Percentiles rank a stretch among this genome's conserved stretches.
These are phyloP conservation scores for Chrysomallon squamiferum DNA, from an alignment of 1,140 invertebrate genomes.

Conservation along the genomic window DNA sequence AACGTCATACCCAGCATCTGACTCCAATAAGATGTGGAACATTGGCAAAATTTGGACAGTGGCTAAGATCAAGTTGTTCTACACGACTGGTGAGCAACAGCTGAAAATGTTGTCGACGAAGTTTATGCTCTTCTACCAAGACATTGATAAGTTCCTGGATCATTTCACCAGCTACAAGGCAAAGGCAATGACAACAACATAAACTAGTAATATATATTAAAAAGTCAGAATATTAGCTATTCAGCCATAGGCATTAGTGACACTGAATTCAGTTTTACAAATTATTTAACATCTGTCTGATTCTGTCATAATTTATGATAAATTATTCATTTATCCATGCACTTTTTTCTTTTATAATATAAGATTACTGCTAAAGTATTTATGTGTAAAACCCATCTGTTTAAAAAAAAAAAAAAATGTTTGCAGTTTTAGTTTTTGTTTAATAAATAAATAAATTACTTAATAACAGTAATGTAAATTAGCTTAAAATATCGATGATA, in stretches of 20 bases:
- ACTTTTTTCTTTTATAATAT: neutral
- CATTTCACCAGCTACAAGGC: constrained; percentile 10
- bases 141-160: constrained; percentile 12
- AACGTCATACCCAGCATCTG: constrained; percentile 7
- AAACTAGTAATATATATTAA: neutral
- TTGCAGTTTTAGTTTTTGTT: too few species aligned
- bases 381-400: too few species aligned
- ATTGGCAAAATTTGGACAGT: neutral
- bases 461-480: too few species aligned
- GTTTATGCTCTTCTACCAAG: neutral
- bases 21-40: constrained; percentile 4
- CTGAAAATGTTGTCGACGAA: constrained; percentile 9
- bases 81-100: constrained; percentile 10
- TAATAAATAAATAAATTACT: too few species aligned
- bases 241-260: neutral
- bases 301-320: neutral
- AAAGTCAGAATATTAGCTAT: neutral
- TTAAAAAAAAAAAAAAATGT: too few species aligned
- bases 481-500: too few species aligned
- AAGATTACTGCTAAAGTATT: too few species aligned
- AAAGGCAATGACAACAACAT: neutral
- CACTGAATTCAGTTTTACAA: neutral
- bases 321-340: neutral
- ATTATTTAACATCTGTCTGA: neutral
- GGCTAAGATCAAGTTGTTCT: neutral